These are phyloP conservation scores for Karalla daura DNA, from an alignment of 2,797 vertebrate genomes.

Conservation along the genomic window DNA sequence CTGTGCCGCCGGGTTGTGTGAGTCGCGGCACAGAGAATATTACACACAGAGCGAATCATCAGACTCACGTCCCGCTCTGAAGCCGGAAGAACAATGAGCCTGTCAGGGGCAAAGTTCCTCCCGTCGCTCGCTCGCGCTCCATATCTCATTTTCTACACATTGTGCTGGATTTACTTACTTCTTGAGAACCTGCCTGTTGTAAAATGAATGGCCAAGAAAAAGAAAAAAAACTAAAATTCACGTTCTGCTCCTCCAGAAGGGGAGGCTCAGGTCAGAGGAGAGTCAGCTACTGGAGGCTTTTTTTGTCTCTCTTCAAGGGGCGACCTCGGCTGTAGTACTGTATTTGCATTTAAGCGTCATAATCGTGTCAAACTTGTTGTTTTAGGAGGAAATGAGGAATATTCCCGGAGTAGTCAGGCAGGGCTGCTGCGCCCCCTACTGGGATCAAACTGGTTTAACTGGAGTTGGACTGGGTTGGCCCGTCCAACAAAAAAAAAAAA, in stretches of 20 bases:
- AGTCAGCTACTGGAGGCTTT: conserved; percentile 14
- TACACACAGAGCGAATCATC: conserved; percentile 13
- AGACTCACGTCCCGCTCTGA: conserved; percentile 13
- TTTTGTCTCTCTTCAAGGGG: not conserved
- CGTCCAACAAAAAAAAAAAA: no score
- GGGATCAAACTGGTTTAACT: conserved; percentile 76
- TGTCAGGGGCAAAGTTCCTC: conserved; percentile 19
- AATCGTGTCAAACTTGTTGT: not conserved
- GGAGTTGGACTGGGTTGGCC: conserved; percentile 66
- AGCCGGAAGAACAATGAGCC: conserved; percentile 42
- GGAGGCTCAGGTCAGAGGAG: conserved; percentile 13
- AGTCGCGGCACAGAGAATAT: conserved; percentile 26
- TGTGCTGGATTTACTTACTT: conserved; percentile 1
- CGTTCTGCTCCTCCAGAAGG: no score
- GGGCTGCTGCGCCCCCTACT: conserved; percentile 77
- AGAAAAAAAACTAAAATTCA: no score
- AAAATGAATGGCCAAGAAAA: conserved; percentile 47
- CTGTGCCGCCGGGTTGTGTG: conserved; percentile 35
- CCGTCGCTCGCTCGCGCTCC: not conserved
- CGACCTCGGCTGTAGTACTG: not conserved
- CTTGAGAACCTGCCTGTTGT: conserved; percentile 23
- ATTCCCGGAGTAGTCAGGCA: conserved; percentile 41
- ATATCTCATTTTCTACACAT: conserved; percentile 11
- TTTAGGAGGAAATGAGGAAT: conserved; percentile 33
- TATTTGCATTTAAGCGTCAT: conserved; percentile 9